Evolutionary conservation across 2,113 vertebrate genomes (phyloP), one percentile per base, ranked within the genome.

Genomic region (Vicugna pacos): DNA sequence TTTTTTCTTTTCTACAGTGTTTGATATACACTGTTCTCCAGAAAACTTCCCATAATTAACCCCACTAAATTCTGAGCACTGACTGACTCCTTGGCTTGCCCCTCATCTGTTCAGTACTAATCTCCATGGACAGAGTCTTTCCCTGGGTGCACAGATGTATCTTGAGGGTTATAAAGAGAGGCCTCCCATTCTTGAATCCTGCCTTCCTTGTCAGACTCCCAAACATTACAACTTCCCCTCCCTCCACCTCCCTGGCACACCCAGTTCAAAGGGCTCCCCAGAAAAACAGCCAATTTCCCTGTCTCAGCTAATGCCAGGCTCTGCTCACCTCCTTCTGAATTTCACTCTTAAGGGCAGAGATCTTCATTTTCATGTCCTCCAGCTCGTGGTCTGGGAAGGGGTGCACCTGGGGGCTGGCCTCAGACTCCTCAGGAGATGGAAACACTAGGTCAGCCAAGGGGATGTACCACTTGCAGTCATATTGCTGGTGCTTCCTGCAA

Each of bases 391-490:
- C 99, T 0, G 99, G 99, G 97, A 99, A 99, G 88, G 99, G 99
- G 22, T 99, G 99, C 77, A 99, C 99, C 89, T 99, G 99, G 0
- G 99, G 99, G 96, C 99, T 99, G 85, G 99, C 98, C 96, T 99
- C 99, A 0, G 99, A 99, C 73, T 99, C 99, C 81, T 99, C 99
- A 30, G 99, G 98, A 0, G 99, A 99, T 38, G 99, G 99, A 98
- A 99, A 99, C 86, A 99, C 99, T 93, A 99, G 98, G 98, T 99
- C 99, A 0, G 99, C 99, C 98, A 99, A 98, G 8, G 99, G 99
- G 98, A 99, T 99, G 97, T 99, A 99, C 99, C 99, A 99, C 98
- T 99, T 99, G 97, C 99, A 99, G 98, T 99, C 99, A 1, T 99
- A 99, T 89, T 99, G 99, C 98, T 99, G 99, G 92, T 99, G 99